These are phyloP conservation scores for Lepidostoma basale DNA, from an alignment of 1,140 invertebrate genomes.

Conservation along the genomic window DNA sequence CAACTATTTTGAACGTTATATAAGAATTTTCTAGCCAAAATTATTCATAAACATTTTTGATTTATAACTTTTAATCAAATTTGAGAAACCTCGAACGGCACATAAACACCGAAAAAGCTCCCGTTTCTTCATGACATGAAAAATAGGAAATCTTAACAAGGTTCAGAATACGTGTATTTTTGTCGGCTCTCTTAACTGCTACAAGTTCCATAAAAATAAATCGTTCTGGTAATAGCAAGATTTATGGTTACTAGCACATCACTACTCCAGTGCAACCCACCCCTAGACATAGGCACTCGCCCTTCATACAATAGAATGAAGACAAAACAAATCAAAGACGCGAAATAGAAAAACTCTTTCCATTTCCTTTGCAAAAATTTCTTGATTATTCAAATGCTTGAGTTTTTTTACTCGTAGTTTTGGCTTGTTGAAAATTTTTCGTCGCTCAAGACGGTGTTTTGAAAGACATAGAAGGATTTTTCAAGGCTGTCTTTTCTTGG, in stretches of 20 bases:
- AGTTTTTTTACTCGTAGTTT: too few relatives aligned
- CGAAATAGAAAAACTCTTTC: too few relatives aligned
- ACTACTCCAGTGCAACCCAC: too few relatives aligned
- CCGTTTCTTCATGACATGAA: neutral
- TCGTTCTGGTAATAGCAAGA: conserved; percentile 9
- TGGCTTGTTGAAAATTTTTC: too few relatives aligned
- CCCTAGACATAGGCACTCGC: too few relatives aligned
- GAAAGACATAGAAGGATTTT: too few relatives aligned
- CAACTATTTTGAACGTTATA: neutral
- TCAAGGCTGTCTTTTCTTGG: neutral
- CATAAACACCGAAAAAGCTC: neutral
- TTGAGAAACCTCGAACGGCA: neutral
- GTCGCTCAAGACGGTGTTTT: too few relatives aligned
- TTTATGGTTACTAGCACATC: conserved; percentile 5
- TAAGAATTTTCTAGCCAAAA: neutral
- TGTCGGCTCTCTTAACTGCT: neutral
- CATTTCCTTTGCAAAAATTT: too few relatives aligned
- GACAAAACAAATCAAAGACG: too few relatives aligned
- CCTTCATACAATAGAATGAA: too few relatives aligned
- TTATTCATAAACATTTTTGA: neutral
- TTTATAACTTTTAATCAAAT: neutral
- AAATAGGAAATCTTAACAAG: neutral
- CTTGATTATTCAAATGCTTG: too few relatives aligned
- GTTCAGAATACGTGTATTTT: neutral
- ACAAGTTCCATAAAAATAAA: conserved; percentile 18